These are phyloP conservation scores for Conops quadrifasciatus DNA, from an alignment of 2,888 invertebrate species.

Conservation along the genomic window DNA sequence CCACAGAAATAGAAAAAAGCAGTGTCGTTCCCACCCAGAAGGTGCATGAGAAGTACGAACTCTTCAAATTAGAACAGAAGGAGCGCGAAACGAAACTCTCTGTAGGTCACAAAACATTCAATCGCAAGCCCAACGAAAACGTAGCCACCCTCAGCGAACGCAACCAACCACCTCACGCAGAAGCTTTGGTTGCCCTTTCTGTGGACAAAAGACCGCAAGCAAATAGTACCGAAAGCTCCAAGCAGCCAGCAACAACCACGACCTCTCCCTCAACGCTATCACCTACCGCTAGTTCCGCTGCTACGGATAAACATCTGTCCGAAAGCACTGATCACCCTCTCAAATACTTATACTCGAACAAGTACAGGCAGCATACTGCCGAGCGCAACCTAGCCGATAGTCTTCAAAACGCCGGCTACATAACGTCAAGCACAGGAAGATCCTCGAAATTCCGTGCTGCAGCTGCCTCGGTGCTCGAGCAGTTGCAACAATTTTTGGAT, in stretches of 20 bases:
- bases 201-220: constrained; percentile 49
- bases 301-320: constrained; percentile 48
- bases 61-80: constrained; percentile 48
- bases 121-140: constrained; percentile 50
- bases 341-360: constrained; percentile 59
- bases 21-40: constrained; percentile 40
- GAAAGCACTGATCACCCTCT: constrained; percentile 56
- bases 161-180: constrained; percentile 52
- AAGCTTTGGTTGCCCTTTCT: constrained; percentile 54
- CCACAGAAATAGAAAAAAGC: constrained; percentile 40
- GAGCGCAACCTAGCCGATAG: constrained; percentile 59
- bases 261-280: constrained; percentile 26
- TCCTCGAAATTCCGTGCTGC: constrained; percentile 51
- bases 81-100: constrained; percentile 22
- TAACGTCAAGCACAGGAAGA: constrained; percentile 50
- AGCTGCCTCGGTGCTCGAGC: constrained; percentile 52
- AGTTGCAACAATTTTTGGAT: constrained; percentile 55
- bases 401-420: constrained; percentile 59
- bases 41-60: constrained; percentile 52
- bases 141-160: constrained; percentile 47
- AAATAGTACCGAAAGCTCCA: constrained; percentile 53
- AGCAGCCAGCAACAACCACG: constrained; percentile 40
- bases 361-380: constrained; percentile 58
- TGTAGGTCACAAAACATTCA: constrained; percentile 20
- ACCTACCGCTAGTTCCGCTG: constrained; percentile 37